A percentile compares a stretch with the other conserved stretches of the same genome.
phyloP scores from a whole-genome alignment of 1,140 invertebrate genomes.

The Platyscapa corneri region DNA sequence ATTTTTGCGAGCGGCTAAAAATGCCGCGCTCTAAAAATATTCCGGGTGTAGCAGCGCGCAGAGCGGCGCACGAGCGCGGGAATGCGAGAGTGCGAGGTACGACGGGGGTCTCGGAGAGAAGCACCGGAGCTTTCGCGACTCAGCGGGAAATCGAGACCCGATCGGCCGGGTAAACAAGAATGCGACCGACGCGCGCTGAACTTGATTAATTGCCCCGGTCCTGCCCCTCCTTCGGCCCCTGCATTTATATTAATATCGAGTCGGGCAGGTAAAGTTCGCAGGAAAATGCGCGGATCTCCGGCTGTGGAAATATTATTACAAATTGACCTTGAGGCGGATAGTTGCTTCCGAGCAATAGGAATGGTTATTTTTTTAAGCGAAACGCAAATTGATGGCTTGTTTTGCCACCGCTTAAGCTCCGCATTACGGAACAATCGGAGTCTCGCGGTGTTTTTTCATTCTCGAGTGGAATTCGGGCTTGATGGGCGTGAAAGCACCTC shows the following conservation, averaged over 20 bases:
- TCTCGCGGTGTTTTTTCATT: not conserved
- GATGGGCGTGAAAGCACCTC: not conserved
- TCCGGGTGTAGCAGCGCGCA: conserved; percentile 54
- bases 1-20: conserved; percentile 62
- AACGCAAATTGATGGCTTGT: too few relatives aligned
- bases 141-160: not conserved
- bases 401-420: too few relatives aligned
- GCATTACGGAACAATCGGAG: not conserved
- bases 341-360: not conserved
- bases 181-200: not conserved
- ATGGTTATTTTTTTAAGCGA: too few relatives aligned
- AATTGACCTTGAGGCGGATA: not conserved
- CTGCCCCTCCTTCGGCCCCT: too few relatives aligned
- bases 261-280: not conserved
- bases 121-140: not conserved
- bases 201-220: not conserved
- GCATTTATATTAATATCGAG: not conserved
- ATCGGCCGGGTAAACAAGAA: not conserved
- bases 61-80: conserved; percentile 44
- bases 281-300: not conserved
- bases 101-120: conserved; percentile 37
- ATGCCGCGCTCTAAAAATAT: conserved; percentile 67
- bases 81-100: conserved; percentile 50
- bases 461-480: not conserved
- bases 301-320: not conserved